phyloP scores from a whole-genome alignment of 2,888 invertebrate genomes.

The Agriopis marginaria region DNA sequence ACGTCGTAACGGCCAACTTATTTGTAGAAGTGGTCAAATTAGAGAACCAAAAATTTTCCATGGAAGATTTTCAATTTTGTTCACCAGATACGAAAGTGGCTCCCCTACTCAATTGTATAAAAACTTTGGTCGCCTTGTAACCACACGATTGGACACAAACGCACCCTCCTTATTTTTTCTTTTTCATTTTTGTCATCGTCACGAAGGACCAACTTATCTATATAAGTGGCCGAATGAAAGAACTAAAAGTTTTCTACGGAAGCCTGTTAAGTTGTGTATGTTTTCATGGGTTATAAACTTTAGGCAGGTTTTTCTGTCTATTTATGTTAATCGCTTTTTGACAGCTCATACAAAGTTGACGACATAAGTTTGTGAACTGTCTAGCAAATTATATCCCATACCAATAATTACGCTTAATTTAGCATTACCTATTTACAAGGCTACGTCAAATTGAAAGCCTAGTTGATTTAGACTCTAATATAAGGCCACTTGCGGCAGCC shows the following conservation, averaged over 20 bases:
- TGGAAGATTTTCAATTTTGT: too few relatives aligned
- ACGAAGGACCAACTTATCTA: slow-evolving; percentile 50
- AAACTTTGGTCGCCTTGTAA: slow-evolving; percentile 46
- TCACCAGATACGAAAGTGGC: neutral
- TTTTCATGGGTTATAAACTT: neutral
- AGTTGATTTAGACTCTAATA: too few relatives aligned
- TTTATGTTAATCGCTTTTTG: too few relatives aligned
- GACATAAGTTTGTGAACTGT: too few relatives aligned
- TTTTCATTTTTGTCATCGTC: slow-evolving; percentile 71
- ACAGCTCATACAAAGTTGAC: too few relatives aligned
- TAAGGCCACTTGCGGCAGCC: too few relatives aligned
- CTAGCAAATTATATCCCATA: too few relatives aligned
- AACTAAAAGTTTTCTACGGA: neutral
- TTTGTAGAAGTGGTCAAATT: neutral
- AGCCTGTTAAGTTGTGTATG: neutral
- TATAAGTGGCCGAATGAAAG: neutral
- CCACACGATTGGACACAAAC: slow-evolving; percentile 69
- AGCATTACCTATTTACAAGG: too few relatives aligned
- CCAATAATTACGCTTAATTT: too few relatives aligned
- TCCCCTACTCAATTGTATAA: neutral
- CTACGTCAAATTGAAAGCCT: too few relatives aligned
- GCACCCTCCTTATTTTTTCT: slow-evolving; percentile 52
- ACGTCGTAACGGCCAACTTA: slow-evolving; percentile 47
- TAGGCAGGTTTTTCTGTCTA: too few relatives aligned
- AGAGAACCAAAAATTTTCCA: neutral